Percentiles rank a stretch among this genome's conserved stretches.
phyloP scores from a whole-genome alignment of 2,797 vertebrate genomes.

The Champsocephalus esox region DNA sequence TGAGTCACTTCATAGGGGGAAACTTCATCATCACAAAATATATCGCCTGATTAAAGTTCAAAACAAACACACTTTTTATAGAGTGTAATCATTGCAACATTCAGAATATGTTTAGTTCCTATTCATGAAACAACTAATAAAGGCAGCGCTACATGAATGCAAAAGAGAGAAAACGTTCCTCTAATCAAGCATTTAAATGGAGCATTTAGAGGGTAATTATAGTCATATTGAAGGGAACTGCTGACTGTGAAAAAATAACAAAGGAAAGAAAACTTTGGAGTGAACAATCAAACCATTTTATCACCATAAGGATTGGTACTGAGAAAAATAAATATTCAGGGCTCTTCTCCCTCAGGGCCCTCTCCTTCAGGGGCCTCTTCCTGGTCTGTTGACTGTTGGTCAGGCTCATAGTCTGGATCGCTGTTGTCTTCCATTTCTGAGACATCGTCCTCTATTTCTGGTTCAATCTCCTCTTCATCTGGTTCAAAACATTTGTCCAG shows the following conservation, averaged over 20 bases:
- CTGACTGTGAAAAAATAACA: background rate
- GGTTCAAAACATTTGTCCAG: too few species aligned
- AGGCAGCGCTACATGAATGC: background rate
- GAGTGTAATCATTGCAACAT: conserved; percentile 32
- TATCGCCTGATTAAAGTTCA: conserved; percentile 16
- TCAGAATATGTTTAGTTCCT: conserved; percentile 28
- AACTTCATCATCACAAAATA: background rate
- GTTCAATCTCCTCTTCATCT: too few species aligned
- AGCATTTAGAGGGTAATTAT: conserved; percentile 26
- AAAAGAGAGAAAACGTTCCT: conserved; percentile 2
- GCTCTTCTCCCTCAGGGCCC: too few species aligned
- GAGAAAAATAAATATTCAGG: too few species aligned
- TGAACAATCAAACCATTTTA: background rate
- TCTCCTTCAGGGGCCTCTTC: too few species aligned
- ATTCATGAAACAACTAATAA: conserved; percentile 21
- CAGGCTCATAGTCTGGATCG: too few species aligned
- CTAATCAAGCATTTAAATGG: conserved; percentile 41
- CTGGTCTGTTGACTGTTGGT: too few species aligned
- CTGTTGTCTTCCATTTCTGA: too few species aligned
- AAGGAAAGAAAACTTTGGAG: background rate
- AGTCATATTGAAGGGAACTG: conserved; percentile 26
- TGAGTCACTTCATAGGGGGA: background rate
- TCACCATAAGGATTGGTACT: too few species aligned
- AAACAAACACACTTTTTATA: background rate
- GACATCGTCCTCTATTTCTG: too few species aligned